These are phyloP conservation scores for Oreochromis grahami DNA, from an alignment of 2,797 vertebrate genomes.

Conservation along the genomic window DNA sequence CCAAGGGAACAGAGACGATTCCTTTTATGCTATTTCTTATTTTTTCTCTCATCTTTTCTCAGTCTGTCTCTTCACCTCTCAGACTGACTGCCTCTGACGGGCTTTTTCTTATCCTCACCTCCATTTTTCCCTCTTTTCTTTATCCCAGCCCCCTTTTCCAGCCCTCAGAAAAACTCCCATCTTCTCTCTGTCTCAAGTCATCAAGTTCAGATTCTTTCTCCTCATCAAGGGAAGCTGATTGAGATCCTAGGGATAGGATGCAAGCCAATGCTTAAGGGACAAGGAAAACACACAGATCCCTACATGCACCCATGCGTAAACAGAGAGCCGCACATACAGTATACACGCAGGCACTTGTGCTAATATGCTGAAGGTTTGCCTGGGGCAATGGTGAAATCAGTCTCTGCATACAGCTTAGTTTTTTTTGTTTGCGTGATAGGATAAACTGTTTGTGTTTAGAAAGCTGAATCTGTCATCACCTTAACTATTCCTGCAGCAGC, in stretches of 20 bases:
- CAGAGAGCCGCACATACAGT: not conserved
- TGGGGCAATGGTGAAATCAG: slow-evolving; percentile 13
- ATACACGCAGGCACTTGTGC: not conserved
- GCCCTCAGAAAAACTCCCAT: not conserved
- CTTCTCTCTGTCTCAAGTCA: slow-evolving; percentile 21
- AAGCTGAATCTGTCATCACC: slow-evolving; percentile 38
- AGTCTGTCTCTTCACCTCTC: not conserved
- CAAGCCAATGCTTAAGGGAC: not conserved
- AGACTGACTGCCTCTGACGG: not conserved
- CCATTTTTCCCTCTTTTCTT: slow-evolving; percentile 6
- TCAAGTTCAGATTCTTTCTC: slow-evolving; percentile 27
- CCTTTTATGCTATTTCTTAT: slow-evolving; percentile 8
- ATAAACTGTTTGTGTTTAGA: slow-evolving; percentile 15
- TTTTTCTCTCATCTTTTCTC: not conserved
- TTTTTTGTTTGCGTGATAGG: slow-evolving; percentile 38
- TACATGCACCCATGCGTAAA: not conserved
- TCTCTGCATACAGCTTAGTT: slow-evolving; percentile 1
- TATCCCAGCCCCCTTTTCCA: not conserved
- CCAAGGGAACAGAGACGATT: slow-evolving; percentile 57
- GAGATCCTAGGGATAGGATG: slow-evolving; percentile 1
- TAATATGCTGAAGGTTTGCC: slow-evolving; percentile 40
- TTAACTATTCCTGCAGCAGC: slow-evolving; percentile 11
- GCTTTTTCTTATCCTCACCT: not conserved
- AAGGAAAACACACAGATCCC: not conserved
- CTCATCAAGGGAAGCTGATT: slow-evolving; percentile 29